Evolutionary conservation across 2,888 invertebrate species (phyloP).

Genomic region (Scelioninae gen. 1): DNA sequence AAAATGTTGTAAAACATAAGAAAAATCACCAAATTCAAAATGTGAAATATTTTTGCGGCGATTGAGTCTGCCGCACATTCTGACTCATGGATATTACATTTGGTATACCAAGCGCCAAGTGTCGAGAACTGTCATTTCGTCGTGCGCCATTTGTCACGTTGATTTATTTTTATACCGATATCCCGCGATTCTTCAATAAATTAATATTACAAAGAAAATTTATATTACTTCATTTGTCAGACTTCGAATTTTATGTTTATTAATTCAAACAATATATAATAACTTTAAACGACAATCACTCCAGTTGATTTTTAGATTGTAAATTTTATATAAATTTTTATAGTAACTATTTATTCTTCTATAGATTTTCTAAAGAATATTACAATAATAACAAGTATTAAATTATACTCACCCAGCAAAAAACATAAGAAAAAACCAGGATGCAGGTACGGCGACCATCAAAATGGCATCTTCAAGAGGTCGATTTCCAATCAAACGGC

Average conservation of each 20-base stretch:
- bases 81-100: slow-evolving; percentile 8
- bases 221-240: neutral
- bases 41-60: no score
- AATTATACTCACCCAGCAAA: slow-evolving; percentile 93
- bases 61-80: no score
- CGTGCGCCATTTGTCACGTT: neutral
- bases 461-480: slow-evolving; percentile 95
- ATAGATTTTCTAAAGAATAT: no score
- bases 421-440: slow-evolving; percentile 99
- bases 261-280: neutral
- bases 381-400: neutral
- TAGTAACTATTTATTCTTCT: no score
- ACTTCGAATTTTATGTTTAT: neutral
- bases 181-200: neutral
- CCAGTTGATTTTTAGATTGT: no score
- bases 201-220: neutral
- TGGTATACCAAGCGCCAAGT: neutral
- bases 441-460: slow-evolving; percentile 96
- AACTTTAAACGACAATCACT: no score
- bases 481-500: slow-evolving; percentile 89
- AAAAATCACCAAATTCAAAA: no score
- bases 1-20: slow-evolving; percentile 34
- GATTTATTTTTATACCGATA: neutral
- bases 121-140: neutral
- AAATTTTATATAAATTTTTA: no score